Evolutionary conservation across 1,140 invertebrate genomes (phyloP).

Genomic region (Sycophila sp.): DNA sequence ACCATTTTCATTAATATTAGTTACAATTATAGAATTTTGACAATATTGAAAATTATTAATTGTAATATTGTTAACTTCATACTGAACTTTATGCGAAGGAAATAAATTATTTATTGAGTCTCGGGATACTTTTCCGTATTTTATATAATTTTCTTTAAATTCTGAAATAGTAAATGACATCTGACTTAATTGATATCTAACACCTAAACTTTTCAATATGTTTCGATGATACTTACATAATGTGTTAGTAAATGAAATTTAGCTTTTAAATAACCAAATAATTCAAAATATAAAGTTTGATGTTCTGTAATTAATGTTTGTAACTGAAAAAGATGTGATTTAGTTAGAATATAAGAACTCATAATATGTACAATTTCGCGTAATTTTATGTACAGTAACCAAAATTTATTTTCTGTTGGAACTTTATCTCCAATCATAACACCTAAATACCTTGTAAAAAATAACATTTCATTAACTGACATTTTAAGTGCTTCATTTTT

Average conservation of each 20-base stretch:
- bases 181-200: not conserved
- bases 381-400: slow-evolving; percentile 38
- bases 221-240: slow-evolving; percentile 17
- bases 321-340: not conserved
- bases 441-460: slow-evolving; percentile 43
- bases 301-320: slow-evolving; percentile 1
- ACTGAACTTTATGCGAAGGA: not conserved
- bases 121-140: not conserved
- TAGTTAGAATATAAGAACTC: slow-evolving; percentile 2
- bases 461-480: slow-evolving; percentile 46
- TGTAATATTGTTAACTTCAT: not conserved
- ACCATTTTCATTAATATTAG: not conserved
- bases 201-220: not conserved
- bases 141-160: not conserved
- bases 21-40: not conserved
- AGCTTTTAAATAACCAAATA: slow-evolving; percentile 17
- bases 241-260: slow-evolving; percentile 22
- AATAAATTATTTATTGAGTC: not conserved
- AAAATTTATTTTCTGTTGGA: slow-evolving; percentile 37
- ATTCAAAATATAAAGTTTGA: slow-evolving; percentile 14
- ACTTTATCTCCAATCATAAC: slow-evolving; percentile 45
- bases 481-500: slow-evolving; percentile 31
- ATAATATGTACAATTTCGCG: slow-evolving; percentile 38
- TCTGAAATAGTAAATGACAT: not conserved
- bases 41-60: not conserved